Evolutionary conservation across 1,140 invertebrate genomes (phyloP).

Genomic region (Pantala flavescens): DNA sequence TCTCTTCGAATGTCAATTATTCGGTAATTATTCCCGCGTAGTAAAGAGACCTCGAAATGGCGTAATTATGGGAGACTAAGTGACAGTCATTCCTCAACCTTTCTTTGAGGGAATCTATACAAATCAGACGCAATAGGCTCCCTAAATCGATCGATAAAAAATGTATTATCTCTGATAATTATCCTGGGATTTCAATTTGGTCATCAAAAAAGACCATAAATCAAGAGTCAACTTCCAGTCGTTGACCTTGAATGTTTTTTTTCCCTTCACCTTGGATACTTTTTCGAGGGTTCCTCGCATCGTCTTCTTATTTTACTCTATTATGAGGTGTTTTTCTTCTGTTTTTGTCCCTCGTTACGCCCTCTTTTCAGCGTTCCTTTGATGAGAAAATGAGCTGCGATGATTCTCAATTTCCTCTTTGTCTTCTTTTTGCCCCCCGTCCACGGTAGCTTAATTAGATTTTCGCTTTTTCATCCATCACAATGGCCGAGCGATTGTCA

Average conservation of each 20-base stretch:
- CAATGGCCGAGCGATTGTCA: neutral
- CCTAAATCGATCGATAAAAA: too few species aligned
- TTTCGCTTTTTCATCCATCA: slow-evolving; percentile 9
- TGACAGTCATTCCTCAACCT: too few species aligned
- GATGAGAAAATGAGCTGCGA: neutral
- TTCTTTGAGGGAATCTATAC: too few species aligned
- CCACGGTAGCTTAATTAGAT: slow-evolving; percentile 5
- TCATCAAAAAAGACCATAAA: neutral
- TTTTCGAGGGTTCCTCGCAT: too few species aligned
- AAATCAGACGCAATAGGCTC: too few species aligned
- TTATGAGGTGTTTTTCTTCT: neutral
- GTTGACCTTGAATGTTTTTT: neutral
- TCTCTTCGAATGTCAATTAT: too few species aligned
- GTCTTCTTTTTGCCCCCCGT: neutral
- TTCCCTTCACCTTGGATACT: too few species aligned
- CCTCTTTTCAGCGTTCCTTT: neutral
- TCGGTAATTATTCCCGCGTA: too few species aligned
- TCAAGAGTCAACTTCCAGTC: neutral
- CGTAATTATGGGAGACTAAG: too few species aligned
- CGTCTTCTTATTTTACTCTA: neutral
- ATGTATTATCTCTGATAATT: neutral
- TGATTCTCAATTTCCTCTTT: neutral
- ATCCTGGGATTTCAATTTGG: neutral
- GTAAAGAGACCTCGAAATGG: too few species aligned
- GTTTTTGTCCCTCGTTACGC: neutral